These are phyloP conservation scores for Colistium nudipinnis DNA, from an alignment of 2,113 vertebrate species.

Conservation along the genomic window DNA sequence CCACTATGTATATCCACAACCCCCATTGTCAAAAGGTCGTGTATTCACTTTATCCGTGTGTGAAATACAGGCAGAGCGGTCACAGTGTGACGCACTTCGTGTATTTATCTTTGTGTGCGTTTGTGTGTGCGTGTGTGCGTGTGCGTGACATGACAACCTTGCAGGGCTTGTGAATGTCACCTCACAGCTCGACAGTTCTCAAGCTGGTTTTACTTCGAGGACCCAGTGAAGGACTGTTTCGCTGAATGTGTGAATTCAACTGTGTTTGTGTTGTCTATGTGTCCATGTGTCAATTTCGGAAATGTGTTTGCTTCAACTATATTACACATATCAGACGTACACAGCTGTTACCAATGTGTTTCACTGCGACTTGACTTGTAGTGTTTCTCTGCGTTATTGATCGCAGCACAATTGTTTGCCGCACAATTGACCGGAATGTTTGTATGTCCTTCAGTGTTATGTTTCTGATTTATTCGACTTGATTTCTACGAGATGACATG, in stretches of 20 bases:
- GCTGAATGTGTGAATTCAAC: too few relatives aligned
- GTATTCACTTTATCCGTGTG: conserved; percentile 41
- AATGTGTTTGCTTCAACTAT: background rate
- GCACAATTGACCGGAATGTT: too few relatives aligned
- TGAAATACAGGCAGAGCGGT: conserved; percentile 34
- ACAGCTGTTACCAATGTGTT: background rate
- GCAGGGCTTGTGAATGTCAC: conserved; percentile 56
- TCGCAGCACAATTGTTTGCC: too few relatives aligned
- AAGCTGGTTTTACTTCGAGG: background rate
- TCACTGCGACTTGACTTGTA: background rate
- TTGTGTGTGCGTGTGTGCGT: background rate
- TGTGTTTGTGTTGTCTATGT: too few relatives aligned
- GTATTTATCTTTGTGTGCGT: conserved; percentile 13
- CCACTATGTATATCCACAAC: background rate
- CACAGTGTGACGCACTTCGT: background rate
- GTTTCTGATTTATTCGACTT: too few relatives aligned
- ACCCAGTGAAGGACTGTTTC: background rate
- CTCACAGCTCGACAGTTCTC: conserved; percentile 34
- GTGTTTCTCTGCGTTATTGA: background rate
- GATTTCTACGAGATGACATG: too few relatives aligned
- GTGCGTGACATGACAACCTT: conserved; percentile 38
- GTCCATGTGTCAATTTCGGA: background rate
- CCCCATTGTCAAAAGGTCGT: conserved; percentile 50
- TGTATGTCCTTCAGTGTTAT: too few relatives aligned
- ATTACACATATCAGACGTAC: background rate